These are phyloP conservation scores for Eleutherodactylus coqui DNA, from an alignment of 2,797 vertebrate species.

Conservation along the genomic window DNA sequence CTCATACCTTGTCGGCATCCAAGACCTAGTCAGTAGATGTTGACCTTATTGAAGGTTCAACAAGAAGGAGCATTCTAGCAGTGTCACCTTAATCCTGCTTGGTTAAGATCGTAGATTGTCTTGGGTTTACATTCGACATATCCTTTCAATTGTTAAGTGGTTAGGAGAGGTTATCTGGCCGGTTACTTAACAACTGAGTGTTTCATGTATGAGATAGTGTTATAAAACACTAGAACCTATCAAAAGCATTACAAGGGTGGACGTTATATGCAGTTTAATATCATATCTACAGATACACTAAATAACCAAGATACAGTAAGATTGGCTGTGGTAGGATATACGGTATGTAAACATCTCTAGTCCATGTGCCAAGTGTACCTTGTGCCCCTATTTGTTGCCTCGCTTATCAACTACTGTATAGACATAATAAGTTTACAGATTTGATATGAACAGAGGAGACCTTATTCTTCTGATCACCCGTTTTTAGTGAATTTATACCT, in stretches of 20 bases:
- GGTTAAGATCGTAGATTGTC: constrained; percentile 34
- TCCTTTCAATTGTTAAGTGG: constrained; percentile 25
- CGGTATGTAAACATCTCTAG: neutral
- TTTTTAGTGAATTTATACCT: neutral
- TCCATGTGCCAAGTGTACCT: neutral
- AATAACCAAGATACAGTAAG: constrained; percentile 18
- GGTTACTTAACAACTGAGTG: constrained; percentile 67
- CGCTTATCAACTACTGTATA: neutral
- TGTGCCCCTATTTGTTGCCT: neutral
- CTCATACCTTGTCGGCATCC: constrained; percentile 25
- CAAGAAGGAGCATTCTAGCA: constrained; percentile 12
- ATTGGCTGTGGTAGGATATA: neutral
- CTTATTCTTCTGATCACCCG: neutral
- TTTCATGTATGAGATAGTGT: constrained; percentile 77
- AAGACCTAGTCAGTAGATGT: neutral
- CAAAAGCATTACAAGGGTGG: constrained; percentile 65
- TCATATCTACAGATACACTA: constrained; percentile 41
- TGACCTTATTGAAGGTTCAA: neutral
- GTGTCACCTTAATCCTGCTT: constrained; percentile 39
- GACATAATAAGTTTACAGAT: no score
- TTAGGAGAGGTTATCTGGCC: constrained; percentile 34
- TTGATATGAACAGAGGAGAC: no score
- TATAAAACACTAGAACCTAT: constrained; percentile 72
- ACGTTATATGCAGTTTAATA: constrained; percentile 58
- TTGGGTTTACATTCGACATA: constrained; percentile 20